phyloP scores from a whole-genome alignment of 2,113 vertebrate species.

The Colaptes auratus region DNA sequence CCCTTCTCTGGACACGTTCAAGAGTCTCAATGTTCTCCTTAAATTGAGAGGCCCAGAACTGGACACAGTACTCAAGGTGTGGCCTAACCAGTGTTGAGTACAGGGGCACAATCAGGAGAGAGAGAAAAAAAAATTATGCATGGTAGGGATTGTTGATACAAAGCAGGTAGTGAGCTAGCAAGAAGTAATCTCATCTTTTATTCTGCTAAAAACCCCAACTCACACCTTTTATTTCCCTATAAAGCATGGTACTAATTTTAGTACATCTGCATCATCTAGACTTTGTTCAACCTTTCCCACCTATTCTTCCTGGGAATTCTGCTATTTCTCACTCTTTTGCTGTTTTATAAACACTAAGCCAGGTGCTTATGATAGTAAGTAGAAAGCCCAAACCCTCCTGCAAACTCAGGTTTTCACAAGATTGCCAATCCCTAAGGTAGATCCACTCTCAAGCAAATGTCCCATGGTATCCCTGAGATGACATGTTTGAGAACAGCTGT shows the following conservation, averaged over 20 bases:
- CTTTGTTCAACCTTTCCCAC: not conserved
- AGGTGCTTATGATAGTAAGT: not conserved
- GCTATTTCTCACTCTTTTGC: not conserved
- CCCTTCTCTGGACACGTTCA: no score
- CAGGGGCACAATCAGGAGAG: not conserved
- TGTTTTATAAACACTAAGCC: not conserved
- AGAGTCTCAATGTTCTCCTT: no score
- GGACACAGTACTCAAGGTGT: no score
- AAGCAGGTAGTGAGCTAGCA: not conserved
- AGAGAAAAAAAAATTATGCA: rapidly evolving
- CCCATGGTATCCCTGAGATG: not conserved
- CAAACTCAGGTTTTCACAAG: not conserved
- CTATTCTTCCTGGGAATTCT: not conserved
- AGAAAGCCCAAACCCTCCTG: not conserved
- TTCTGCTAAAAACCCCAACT: not conserved
- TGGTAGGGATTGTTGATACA: not conserved
- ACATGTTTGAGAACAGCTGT: not conserved
- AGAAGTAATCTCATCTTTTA: not conserved
- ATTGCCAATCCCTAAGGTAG: not conserved
- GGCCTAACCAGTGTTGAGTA: no score
- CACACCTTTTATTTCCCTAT: not conserved
- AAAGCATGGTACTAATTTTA: not conserved
- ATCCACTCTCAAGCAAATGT: not conserved
- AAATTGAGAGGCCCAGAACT: no score
- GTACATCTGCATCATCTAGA: not conserved